phyloP scores from a whole-genome alignment of 2,797 vertebrate genomes.

The Semotilus atromaculatus region DNA sequence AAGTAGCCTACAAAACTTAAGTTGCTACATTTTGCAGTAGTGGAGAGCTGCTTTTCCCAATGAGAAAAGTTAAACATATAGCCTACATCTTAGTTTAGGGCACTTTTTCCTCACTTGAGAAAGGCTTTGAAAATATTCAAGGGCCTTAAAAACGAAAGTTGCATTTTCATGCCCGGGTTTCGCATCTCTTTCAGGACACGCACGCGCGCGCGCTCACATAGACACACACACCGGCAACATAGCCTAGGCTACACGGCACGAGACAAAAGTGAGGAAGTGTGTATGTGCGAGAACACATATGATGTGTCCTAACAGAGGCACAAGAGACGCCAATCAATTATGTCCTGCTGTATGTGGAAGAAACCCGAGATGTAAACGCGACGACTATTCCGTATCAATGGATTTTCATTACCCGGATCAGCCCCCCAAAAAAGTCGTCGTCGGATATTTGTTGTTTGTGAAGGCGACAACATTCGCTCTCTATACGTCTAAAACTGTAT shows the following conservation, averaged over 20 bases:
- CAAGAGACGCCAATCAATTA: slow-evolving; percentile 60
- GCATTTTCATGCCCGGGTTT: slow-evolving; percentile 44
- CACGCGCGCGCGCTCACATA: slow-evolving; percentile 55
- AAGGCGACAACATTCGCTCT: slow-evolving; percentile 66
- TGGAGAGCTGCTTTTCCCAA: background rate
- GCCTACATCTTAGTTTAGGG: background rate
- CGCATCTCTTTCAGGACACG: slow-evolving; percentile 62
- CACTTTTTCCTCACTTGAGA: slow-evolving; percentile 35
- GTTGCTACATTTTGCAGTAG: background rate
- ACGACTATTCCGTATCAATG: slow-evolving; percentile 31
- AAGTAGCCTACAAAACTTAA: slow-evolving; percentile 8
- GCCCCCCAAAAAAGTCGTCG: slow-evolving; percentile 63
- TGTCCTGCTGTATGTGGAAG: slow-evolving; percentile 20
- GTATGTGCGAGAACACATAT: slow-evolving; percentile 62
- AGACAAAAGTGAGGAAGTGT: slow-evolving; percentile 71
- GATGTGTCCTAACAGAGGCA: slow-evolving; percentile 57
- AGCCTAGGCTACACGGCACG: slow-evolving; percentile 69
- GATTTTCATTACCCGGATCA: slow-evolving; percentile 40
- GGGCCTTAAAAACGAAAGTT: slow-evolving; percentile 48
- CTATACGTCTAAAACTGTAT: slow-evolving; percentile 64
- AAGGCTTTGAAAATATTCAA: slow-evolving; percentile 26
- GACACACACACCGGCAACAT: slow-evolving; percentile 69
- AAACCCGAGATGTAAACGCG: slow-evolving; percentile 49
- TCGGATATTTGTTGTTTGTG: slow-evolving; percentile 65
- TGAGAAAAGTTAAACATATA: slow-evolving; percentile 14